These are phyloP conservation scores for Sinella curviseta DNA, from an alignment of 1,140 invertebrate species.

Conservation along the genomic window DNA sequence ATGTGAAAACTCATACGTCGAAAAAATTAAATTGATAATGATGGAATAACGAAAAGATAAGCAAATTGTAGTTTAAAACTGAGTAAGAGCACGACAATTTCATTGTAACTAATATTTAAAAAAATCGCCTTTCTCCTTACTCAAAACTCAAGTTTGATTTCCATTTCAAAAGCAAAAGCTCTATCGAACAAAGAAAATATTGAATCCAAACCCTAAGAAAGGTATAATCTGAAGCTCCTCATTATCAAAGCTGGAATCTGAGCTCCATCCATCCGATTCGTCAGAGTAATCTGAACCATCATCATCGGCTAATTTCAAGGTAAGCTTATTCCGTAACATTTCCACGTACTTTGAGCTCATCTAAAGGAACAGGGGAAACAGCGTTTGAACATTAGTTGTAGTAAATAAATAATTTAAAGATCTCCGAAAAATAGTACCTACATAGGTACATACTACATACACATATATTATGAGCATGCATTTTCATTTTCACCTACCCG, in stretches of 20 bases:
- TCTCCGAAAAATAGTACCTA: not conserved
- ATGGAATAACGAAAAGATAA: too few relatives aligned
- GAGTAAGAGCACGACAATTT: too few relatives aligned
- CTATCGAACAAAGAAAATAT: not conserved
- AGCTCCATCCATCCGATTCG: not conserved
- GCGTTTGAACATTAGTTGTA: not conserved
- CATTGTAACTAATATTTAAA: too few relatives aligned
- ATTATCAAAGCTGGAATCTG: not conserved
- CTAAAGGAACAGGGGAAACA: not conserved
- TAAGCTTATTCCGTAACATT: not conserved
- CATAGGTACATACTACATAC: not conserved
- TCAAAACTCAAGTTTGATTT: too few relatives aligned
- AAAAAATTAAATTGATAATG: too few relatives aligned
- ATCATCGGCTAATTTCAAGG: not conserved
- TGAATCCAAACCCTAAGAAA: conserved; percentile 5
- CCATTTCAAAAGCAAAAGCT: too few relatives aligned
- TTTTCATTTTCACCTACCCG: not conserved
- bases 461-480: not conserved
- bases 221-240: not conserved
- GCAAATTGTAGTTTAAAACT: too few relatives aligned
- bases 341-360: conserved; percentile 2
- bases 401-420: not conserved
- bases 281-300: not conserved
- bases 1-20: too few relatives aligned
- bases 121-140: too few relatives aligned